Percentiles rank a stretch among this genome's conserved stretches.
phyloP scores from a whole-genome alignment of 2,888 invertebrate species.

The Flabesymbios commensalis region DNA sequence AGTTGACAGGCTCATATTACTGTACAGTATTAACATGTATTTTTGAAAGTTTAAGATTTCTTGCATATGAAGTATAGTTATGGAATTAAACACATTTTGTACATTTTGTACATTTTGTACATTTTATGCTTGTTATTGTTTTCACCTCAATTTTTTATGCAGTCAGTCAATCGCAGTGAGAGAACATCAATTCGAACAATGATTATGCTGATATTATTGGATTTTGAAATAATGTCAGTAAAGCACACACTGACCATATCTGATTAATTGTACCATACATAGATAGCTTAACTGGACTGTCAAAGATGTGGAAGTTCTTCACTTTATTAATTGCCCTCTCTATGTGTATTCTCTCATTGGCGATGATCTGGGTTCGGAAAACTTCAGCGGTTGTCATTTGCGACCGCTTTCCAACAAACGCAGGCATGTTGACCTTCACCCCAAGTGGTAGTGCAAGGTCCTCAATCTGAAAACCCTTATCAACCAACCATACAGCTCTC shows the following conservation, averaged over 20 bases:
- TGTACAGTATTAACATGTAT: too few relatives aligned
- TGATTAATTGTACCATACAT: neutral
- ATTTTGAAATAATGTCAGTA: conserved; percentile 2
- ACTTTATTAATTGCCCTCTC: neutral
- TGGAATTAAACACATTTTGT: too few relatives aligned
- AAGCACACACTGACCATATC: neutral
- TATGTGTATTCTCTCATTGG: conserved; percentile 4
- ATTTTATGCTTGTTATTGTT: too few relatives aligned
- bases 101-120: too few relatives aligned
- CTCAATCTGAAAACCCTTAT: conserved; percentile 16
- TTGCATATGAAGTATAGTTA: too few relatives aligned
- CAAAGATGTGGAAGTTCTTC: neutral
- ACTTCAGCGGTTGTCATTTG: conserved; percentile 14
- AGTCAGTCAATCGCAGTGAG: too few relatives aligned
- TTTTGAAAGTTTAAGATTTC: too few relatives aligned
- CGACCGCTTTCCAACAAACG: conserved; percentile 6
- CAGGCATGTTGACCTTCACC: conserved; percentile 11
- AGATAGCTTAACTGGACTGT: neutral
- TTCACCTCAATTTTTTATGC: too few relatives aligned
- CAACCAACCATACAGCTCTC: conserved; percentile 9
- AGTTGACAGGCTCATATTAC: too few relatives aligned
- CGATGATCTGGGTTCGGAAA: conserved; percentile 6
- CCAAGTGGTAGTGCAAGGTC: conserved; percentile 12
- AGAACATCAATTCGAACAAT: too few relatives aligned
- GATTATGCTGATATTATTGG: too few relatives aligned